Evolutionary conservation across 2,113 vertebrate species (phyloP), one percentile per base, ranked within the genome.

Genomic region (Larimichthys polyactis): DNA sequence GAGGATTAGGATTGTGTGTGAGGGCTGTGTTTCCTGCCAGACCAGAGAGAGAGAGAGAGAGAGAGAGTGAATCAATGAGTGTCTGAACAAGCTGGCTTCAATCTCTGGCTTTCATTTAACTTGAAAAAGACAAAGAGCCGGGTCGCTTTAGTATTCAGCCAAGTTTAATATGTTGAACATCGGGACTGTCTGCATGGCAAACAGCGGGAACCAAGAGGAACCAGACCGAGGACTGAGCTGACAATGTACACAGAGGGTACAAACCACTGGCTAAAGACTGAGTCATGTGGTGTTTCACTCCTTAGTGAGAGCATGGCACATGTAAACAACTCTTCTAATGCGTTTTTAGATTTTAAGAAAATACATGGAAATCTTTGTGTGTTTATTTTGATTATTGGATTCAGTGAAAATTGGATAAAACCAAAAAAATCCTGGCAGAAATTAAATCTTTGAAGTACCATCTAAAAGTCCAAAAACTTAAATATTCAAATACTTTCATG

Each of bases 71-170:
- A 81, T 82, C 75, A 87, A 55, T 9, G 17, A 77, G 76, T 24
- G 83, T 64, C 81, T 70, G 44, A 72, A 59, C 58, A 86, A 82
- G 83, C 83, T 87, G 87, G 80, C 62, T 80, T 88, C 74, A 82
- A 75, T 88, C 75, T 90, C 87, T 88, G 89, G 82, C 77, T 88
- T 91, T 91, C 72, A 86, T 93, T 91, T 71, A 75, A 84, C 70
- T 81, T 80, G 57, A 86, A 84, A 73, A 77, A 77, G 70, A 89
- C 86, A 89, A 85, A 81, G 76, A 72, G 72, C 59, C 1, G 67
- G 17, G 79, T 40, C 17, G 60, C 71, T 76, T 67, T 46, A 24
- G 48, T 12, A 36, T 62, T 48, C 24, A 74, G 82, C 78, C 74
- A 77, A 72, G 78, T 85, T 88, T 79, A 84, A 90, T 85, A 86